Percentiles rank a stretch among this genome's conserved stretches.
Evolutionary conservation across 2,797 vertebrate genomes (phyloP).

Genomic region (Anas georgica): DNA sequence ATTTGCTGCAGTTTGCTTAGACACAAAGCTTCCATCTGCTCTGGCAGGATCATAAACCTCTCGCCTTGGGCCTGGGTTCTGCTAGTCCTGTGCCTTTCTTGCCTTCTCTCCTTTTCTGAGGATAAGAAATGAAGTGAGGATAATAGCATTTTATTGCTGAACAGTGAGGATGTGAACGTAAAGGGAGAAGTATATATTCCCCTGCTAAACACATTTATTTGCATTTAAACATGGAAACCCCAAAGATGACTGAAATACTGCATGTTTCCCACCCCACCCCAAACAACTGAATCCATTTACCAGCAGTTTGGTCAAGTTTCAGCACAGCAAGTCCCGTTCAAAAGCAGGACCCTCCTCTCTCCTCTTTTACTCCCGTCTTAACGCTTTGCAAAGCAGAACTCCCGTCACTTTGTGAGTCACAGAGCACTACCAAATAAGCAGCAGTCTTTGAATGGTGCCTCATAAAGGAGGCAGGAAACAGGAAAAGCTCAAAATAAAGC

Average conservation of each 20-base stretch:
- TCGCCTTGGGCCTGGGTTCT: not conserved
- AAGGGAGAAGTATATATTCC: not conserved
- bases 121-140: not conserved
- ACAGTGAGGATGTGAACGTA: not conserved
- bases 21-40: conserved; percentile 26
- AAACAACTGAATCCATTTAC: not conserved
- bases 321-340: not conserved
- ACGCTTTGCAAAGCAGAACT: conserved; percentile 24
- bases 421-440: conserved; percentile 57
- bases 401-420: conserved; percentile 55
- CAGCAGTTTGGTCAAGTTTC: conserved; percentile 4
- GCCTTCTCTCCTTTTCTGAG: not conserved
- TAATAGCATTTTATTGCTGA: conserved; percentile 25
- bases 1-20: conserved; percentile 21
- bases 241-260: not conserved
- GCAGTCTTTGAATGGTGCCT: conserved; percentile 41
- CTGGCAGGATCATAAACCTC: not conserved
- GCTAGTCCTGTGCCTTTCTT: not conserved
- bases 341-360: not conserved
- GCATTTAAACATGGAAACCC: not conserved
- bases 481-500: conserved; percentile 29
- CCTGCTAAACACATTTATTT: not conserved
- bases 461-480: conserved; percentile 59
- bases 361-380: not conserved
- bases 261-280: not conserved